Evolutionary conservation across 1,140 invertebrate species (phyloP).

Genomic region (Drosophila carrolli): DNA sequence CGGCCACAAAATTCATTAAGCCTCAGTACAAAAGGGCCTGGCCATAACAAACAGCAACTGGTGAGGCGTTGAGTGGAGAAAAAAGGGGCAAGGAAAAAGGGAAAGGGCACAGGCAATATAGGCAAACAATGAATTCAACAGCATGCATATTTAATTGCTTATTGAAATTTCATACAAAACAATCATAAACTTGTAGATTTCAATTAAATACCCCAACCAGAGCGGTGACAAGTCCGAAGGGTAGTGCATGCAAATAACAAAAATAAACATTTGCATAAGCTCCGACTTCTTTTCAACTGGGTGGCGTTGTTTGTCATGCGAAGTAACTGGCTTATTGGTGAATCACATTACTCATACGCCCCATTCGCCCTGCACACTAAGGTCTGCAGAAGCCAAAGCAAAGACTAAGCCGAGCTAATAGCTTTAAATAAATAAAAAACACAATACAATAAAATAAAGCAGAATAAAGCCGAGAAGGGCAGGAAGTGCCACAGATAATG

Average conservation of each 20-base stretch:
- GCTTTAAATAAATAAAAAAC: constrained; percentile 73
- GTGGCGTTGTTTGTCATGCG: constrained; percentile 15
- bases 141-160: constrained; percentile 71
- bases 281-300: constrained; percentile 21
- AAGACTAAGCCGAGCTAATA: constrained; percentile 57
- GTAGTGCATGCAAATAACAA: constrained; percentile 38
- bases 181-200: constrained; percentile 74
- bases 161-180: constrained; percentile 59
- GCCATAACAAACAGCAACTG: constrained; percentile 63
- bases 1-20: constrained; percentile 58
- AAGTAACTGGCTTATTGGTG: constrained; percentile 46
- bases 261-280: constrained; percentile 51
- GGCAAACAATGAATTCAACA: constrained; percentile 61
- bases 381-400: constrained; percentile 20
- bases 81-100: constrained; percentile 4
- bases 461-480: constrained; percentile 37
- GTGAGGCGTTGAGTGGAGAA: background rate
- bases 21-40: constrained; percentile 57
- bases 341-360: constrained; percentile 49
- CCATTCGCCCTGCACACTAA: background rate
- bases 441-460: constrained; percentile 48
- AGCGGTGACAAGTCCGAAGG: constrained; percentile 33
- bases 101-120: constrained; percentile 33
- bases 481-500: constrained; percentile 56
- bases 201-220: constrained; percentile 62